Conservation (phyloP, 2,113 vertebrate species). For the Mola mola region DNA sequence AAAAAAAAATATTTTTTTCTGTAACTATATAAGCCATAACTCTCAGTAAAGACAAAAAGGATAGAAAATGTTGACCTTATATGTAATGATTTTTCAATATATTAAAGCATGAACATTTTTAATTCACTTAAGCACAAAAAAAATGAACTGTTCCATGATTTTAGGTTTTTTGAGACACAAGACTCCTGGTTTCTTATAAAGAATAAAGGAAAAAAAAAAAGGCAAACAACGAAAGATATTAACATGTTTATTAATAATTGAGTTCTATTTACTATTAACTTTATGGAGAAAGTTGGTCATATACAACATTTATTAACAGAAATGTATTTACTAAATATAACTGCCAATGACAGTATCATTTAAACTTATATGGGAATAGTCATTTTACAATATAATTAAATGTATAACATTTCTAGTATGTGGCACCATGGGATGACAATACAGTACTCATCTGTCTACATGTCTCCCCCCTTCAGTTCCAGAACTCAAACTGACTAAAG, state of each 20-base stretch:
- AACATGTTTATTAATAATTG: constrained; percentile 78
- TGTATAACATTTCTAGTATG: constrained; percentile 76
- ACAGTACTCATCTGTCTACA: constrained; percentile 54
- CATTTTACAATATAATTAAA: constrained; percentile 70
- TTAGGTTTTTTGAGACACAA: no score
- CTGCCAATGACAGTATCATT: constrained; percentile 75
- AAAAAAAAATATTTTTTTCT: no score
- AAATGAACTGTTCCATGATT: no score
- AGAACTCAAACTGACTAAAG: constrained; percentile 60
- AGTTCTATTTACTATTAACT: constrained; percentile 64
- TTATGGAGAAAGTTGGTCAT: constrained; percentile 70
- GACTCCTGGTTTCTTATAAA: no score
- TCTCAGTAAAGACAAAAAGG: no score
- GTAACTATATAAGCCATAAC: no score
- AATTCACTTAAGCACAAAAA: no score
- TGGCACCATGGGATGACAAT: constrained; percentile 71
- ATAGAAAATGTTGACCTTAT: no score
- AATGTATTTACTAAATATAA: constrained; percentile 66
- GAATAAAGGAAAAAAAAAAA: background rate
- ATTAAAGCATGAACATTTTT: no score
- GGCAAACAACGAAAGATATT: constrained; percentile 39
- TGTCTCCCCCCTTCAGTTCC: constrained; percentile 32
- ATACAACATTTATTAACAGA: constrained; percentile 79
- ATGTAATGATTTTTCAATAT: no score
- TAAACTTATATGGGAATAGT: constrained; percentile 64